Evolutionary conservation across 2,797 vertebrate species (phyloP).

Genomic region (Anabas testudineus): DNA sequence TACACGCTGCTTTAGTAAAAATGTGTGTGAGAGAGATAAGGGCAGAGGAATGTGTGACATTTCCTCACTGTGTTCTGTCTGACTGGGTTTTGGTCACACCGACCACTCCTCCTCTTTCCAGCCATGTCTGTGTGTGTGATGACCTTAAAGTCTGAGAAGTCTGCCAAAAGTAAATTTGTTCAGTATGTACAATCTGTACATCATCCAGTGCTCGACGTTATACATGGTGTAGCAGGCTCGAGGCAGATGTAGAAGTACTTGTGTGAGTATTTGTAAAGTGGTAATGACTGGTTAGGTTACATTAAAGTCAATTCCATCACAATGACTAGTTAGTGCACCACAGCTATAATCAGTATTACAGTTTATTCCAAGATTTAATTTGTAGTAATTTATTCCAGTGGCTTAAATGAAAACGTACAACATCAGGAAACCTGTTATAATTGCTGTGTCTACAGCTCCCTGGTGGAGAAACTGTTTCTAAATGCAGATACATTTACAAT

Average conservation of each 20-base stretch:
- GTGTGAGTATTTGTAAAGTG: background rate
- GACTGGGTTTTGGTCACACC: constrained; percentile 32
- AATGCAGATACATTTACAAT: no score
- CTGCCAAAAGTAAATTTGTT: constrained; percentile 2
- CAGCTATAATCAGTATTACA: background rate
- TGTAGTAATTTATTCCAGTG: no score
- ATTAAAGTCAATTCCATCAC: background rate
- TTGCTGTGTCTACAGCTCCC: no score
- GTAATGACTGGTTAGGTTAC: background rate
- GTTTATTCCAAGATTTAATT: constrained; percentile 1
- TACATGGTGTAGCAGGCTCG: background rate
- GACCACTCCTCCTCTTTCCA: constrained; percentile 15
- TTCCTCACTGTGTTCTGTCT: constrained; percentile 70
- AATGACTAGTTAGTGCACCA: background rate
- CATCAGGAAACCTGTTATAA: no score
- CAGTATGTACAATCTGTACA: background rate
- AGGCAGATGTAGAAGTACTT: background rate
- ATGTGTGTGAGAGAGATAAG: constrained; percentile 60
- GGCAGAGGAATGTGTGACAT: constrained; percentile 77
- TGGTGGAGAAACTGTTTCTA: no score
- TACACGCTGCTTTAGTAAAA: background rate
- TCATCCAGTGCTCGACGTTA: background rate
- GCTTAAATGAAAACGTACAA: background rate
- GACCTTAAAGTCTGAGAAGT: background rate
- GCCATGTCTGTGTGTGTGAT: background rate